Evolutionary conservation across 2,113 vertebrate species (phyloP).

Genomic region (Myrmecophaga tridactyla): DNA sequence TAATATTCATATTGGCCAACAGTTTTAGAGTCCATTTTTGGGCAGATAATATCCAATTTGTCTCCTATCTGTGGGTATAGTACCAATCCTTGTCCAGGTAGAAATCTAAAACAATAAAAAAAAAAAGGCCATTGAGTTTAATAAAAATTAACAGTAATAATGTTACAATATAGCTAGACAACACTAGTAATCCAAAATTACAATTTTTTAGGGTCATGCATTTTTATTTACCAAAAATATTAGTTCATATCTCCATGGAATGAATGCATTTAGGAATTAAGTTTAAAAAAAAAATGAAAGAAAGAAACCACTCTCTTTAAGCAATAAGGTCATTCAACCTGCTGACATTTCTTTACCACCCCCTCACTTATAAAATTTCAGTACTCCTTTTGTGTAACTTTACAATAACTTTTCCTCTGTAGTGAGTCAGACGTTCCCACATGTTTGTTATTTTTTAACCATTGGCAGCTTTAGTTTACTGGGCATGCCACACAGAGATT

Average conservation of each 20-base stretch:
- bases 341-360: not conserved
- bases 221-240: not conserved
- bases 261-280: not conserved
- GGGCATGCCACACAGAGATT: constrained; percentile 47
- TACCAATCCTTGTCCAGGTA: constrained; percentile 97
- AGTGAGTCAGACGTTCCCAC: constrained; percentile 48
- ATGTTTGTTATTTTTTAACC: constrained; percentile 66
- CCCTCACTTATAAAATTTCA: not conserved
- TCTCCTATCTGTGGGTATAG: constrained; percentile 99
- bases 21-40: constrained; percentile 94
- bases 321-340: not conserved
- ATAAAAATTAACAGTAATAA: not conserved
- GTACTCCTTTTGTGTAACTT: constrained; percentile 44
- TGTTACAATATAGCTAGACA: not conserved
- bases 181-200: not conserved
- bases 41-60: constrained; percentile 99
- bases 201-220: not conserved
- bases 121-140: constrained; percentile 52
- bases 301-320: not conserved
- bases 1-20: constrained; percentile 95
- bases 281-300: not conserved
- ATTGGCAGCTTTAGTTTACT: constrained; percentile 45
- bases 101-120: constrained; percentile 88
- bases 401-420: not conserved
- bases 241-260: not conserved